Conservation (phyloP, 2,888 invertebrate genomes). For the Idaea dimidiata region DNA sequence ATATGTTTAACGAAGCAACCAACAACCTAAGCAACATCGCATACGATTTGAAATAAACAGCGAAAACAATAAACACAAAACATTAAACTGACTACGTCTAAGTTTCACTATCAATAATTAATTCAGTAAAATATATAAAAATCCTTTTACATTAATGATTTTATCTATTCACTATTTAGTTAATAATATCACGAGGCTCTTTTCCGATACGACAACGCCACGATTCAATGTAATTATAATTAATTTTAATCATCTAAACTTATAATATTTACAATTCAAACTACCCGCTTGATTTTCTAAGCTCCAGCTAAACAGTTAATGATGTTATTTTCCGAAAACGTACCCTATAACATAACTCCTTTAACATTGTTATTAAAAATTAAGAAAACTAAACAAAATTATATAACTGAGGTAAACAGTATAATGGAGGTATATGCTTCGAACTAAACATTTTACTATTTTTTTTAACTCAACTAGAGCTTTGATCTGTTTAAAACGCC, state of each 20-base stretch:
- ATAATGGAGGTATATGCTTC: slow-evolving; percentile 67
- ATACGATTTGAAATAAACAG: slow-evolving; percentile 68
- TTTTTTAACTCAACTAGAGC: slow-evolving; percentile 7
- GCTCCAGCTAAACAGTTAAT: slow-evolving; percentile 57
- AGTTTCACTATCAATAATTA: slow-evolving; percentile 77
- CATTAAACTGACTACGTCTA: slow-evolving; percentile 69
- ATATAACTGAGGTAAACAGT: slow-evolving; percentile 73
- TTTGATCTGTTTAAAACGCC: slow-evolving; percentile 30
- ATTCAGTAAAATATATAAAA: slow-evolving; percentile 81
- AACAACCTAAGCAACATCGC: slow-evolving; percentile 66
- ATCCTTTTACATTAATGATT: slow-evolving; percentile 78
- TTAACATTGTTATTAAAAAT: slow-evolving; percentile 72
- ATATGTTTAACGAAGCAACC: slow-evolving; percentile 51
- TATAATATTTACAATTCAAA: slow-evolving; percentile 75
- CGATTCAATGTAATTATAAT: slow-evolving; percentile 60
- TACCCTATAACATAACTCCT: slow-evolving; percentile 38
- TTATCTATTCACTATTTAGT: slow-evolving; percentile 78
- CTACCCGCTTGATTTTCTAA: slow-evolving; percentile 76
- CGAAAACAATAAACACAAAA: slow-evolving; percentile 77
- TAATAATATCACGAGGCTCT: slow-evolving; percentile 80
- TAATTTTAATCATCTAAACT: slow-evolving; percentile 60
- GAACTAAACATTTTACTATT: slow-evolving; percentile 33
- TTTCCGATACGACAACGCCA: slow-evolving; percentile 63
- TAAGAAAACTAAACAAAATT: slow-evolving; percentile 67
- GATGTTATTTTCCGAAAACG: slow-evolving; percentile 24